phyloP scores from a whole-genome alignment of 2,113 vertebrate species.

The Boulengeromyrus knoepffleri region DNA sequence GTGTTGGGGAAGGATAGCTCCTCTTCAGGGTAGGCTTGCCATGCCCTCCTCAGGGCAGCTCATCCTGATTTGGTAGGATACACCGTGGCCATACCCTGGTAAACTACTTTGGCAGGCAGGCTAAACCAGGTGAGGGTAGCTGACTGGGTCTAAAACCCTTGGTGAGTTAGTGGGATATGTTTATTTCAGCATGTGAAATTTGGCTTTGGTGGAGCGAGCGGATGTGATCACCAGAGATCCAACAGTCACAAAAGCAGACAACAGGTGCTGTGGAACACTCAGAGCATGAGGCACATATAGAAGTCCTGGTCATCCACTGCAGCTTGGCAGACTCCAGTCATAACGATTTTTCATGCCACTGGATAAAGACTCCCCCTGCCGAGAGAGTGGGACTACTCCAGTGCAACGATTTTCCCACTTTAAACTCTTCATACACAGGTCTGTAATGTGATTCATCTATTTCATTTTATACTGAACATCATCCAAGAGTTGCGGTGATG shows the following conservation, averaged over 20 bases:
- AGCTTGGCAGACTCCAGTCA: neutral
- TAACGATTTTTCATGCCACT: neutral
- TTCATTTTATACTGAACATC: neutral
- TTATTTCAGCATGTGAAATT: too few relatives aligned
- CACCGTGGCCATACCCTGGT: too few relatives aligned
- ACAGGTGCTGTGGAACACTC: too few relatives aligned
- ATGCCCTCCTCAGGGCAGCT: too few relatives aligned
- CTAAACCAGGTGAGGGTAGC: too few relatives aligned
- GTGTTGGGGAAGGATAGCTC: too few relatives aligned
- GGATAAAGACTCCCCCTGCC: neutral
- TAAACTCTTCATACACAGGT: neutral
- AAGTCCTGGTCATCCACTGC: neutral
- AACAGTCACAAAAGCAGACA: neutral
- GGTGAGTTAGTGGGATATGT: too few relatives aligned
- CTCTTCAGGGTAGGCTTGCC: too few relatives aligned
- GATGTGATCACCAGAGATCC: neutral
- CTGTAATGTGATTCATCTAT: neutral
- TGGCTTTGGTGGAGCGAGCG: too few relatives aligned
- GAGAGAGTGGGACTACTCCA: neutral
- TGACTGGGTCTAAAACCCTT: too few relatives aligned
- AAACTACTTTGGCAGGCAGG: too few relatives aligned
- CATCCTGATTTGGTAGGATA: too few relatives aligned
- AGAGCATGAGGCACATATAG: neutral
- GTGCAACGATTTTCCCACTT: neutral
- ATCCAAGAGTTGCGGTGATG: neutral